Percentiles rank a stretch among this genome's conserved stretches.
phyloP scores from a whole-genome alignment of 1,140 invertebrate species.

The Cataglyphis hispanica region DNA sequence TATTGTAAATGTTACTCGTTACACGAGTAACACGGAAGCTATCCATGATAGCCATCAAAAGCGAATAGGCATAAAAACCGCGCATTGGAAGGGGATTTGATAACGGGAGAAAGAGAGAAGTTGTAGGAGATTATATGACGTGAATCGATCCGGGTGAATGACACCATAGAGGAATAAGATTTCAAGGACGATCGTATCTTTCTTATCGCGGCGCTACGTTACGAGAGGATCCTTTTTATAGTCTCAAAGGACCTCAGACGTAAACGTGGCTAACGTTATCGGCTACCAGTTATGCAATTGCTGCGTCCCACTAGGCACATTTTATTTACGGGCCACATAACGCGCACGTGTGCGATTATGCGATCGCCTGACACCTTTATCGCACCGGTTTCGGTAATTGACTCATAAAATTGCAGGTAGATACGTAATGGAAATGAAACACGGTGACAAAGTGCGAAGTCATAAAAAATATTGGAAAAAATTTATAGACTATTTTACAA shows the following conservation, averaged over 20 bases:
- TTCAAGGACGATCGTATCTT: constrained; percentile 64
- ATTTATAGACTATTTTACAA: constrained; percentile 1
- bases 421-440: constrained; percentile 17
- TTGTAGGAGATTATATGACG: neutral
- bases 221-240: constrained; percentile 29
- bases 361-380: neutral
- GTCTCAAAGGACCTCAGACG: neutral
- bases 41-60: neutral
- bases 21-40: constrained; percentile 49
- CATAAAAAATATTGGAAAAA: constrained; percentile 28
- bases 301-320: neutral
- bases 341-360: neutral
- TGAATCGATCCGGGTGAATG: constrained; percentile 56
- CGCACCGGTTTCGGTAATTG: constrained; percentile 18
- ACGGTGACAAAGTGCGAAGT: constrained; percentile 1
- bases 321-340: constrained; percentile 16
- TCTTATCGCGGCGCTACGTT: constrained; percentile 17
- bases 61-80: constrained; percentile 3
- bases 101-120: neutral
- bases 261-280: constrained; percentile 40
- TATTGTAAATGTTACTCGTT: constrained; percentile 25
- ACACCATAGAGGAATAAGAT: constrained; percentile 43
- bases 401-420: constrained; percentile 9
- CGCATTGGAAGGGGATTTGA: neutral
- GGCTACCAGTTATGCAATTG: constrained; percentile 38